A percentile compares a stretch with the other conserved stretches of the same genome.
Conservation (phyloP, 1,140 invertebrate genomes). For the Theocolax elegans region DNA sequence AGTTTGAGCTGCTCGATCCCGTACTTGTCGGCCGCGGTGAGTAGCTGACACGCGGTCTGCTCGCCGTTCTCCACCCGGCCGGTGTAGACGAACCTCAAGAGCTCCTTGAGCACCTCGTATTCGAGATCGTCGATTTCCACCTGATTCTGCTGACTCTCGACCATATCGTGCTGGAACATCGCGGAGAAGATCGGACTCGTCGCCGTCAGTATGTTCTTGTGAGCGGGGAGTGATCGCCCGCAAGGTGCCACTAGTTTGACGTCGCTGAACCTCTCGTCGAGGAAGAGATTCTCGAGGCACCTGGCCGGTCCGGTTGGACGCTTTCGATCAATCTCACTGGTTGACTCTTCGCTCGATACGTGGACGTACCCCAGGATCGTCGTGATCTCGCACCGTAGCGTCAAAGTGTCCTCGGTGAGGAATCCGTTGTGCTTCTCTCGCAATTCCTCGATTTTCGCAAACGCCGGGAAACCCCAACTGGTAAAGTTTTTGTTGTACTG, state of each 20-base stretch:
- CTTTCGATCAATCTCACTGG: not conserved
- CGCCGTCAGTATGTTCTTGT: conserved; percentile 53
- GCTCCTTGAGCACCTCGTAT: conserved; percentile 69
- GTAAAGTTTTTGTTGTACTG: not conserved
- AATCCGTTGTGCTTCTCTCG: not conserved
- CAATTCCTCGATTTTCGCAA: not conserved
- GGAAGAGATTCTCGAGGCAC: not conserved
- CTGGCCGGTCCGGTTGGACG: not conserved
- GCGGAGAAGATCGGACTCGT: conserved; percentile 71
- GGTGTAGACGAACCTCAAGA: conserved; percentile 72
- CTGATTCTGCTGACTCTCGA: conserved; percentile 58
- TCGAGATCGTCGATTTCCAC: conserved; percentile 71
- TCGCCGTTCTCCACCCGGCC: conserved; percentile 47
- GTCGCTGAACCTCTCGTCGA: not conserved
- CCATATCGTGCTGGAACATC: conserved; percentile 73
- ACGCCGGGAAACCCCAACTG: not conserved
- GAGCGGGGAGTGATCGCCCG: too few relatives aligned
- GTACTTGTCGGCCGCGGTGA: conserved; percentile 23
- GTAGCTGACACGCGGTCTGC: conserved; percentile 5
- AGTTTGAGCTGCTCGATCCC: conserved; percentile 3
- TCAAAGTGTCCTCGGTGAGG: not conserved
- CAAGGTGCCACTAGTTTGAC: not conserved
- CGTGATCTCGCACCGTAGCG: not conserved
- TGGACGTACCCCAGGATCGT: not conserved
- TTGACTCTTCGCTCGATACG: not conserved